These are phyloP conservation scores for Cyclopterus lumpus DNA, from an alignment of 2,797 vertebrate genomes.

Conservation along the genomic window DNA sequence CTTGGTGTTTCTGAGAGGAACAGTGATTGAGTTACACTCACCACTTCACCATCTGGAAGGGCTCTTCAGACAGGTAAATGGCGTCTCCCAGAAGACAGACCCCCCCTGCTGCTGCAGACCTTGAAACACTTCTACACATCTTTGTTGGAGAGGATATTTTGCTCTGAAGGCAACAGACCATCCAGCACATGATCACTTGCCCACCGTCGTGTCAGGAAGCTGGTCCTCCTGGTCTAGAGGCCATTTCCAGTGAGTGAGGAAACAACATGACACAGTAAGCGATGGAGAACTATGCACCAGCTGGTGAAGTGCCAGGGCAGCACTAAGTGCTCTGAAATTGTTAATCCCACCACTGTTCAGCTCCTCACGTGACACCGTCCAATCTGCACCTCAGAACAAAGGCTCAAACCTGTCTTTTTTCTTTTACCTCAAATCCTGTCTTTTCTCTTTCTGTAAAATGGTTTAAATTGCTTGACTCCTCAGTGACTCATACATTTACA, in stretches of 20 bases:
- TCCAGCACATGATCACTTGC: slow-evolving; percentile 16
- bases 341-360: slow-evolving; percentile 46
- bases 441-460: background rate
- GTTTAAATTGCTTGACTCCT: background rate
- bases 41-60: slow-evolving; percentile 68
- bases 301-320: slow-evolving; percentile 37
- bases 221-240: slow-evolving; percentile 15
- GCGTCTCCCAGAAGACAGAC: slow-evolving; percentile 45
- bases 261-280: slow-evolving; percentile 31
- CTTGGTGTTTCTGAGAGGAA: slow-evolving; percentile 45
- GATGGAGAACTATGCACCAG: slow-evolving; percentile 37
- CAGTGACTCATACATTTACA: too few species aligned
- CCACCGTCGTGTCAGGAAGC: slow-evolving; percentile 18
- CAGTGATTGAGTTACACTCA: slow-evolving; percentile 63
- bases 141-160: slow-evolving; percentile 33
- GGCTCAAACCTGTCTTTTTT: slow-evolving; percentile 5
- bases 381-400: slow-evolving; percentile 33
- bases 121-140: slow-evolving; percentile 52
- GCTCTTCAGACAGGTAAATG: slow-evolving; percentile 48
- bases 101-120: slow-evolving; percentile 45
- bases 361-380: slow-evolving; percentile 37
- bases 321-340: slow-evolving; percentile 38
- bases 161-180: slow-evolving; percentile 10
- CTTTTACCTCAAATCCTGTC: background rate
- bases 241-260: slow-evolving; percentile 11